Evolutionary conservation across 2,797 vertebrate genomes (phyloP), one percentile per base, ranked within the genome.

Genomic region (Ibycter americanus): DNA sequence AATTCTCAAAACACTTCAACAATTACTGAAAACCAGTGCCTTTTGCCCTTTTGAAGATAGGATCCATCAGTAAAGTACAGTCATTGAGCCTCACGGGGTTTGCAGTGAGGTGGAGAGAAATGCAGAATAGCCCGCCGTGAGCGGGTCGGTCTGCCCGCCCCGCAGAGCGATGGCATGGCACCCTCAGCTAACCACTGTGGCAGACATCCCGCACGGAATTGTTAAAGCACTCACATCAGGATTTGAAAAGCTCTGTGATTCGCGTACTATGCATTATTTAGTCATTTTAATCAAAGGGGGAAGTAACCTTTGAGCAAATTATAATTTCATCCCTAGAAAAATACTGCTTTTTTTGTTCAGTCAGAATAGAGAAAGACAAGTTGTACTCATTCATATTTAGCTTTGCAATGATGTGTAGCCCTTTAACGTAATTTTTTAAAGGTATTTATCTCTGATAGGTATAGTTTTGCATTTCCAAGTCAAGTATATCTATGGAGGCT

Each of bases 41-140:
- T 34, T 65, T 32, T n/a, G 3, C 40, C n/a, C 11, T 19, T 54
- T 38, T 20, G 25, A 7, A 38, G 72, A 9, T 3, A 26, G 20
- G 8, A 38, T 5, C 42, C 52, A 9, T 27, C 14, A 22, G 7
- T 38, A 23, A 19, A 9, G 17, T 6, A 4, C 12, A 5, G 7
- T 18, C 55, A 3, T 1, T 13, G 77, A 49, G 36, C 55, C 55
- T 23, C 19, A 1, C 12, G 4, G 20, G 58, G 65, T 13, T 15
- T 54, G 74, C 74, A 27, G 1, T 4, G 56, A 34, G 38, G 13
- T 4, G 14, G 46, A 20, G 46, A 26, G 36, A 7, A 38, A 12
- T 0, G 0, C 42, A 16, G 59, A 5, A 3, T 1, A 27, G 44
- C 55, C n/a, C 1, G 0, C 2, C 1, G 1, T 1, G 63, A 47